Base-by-base conservation (phyloP, 2,888 invertebrate species). In the Schrankia costaestrigalis region DNA sequence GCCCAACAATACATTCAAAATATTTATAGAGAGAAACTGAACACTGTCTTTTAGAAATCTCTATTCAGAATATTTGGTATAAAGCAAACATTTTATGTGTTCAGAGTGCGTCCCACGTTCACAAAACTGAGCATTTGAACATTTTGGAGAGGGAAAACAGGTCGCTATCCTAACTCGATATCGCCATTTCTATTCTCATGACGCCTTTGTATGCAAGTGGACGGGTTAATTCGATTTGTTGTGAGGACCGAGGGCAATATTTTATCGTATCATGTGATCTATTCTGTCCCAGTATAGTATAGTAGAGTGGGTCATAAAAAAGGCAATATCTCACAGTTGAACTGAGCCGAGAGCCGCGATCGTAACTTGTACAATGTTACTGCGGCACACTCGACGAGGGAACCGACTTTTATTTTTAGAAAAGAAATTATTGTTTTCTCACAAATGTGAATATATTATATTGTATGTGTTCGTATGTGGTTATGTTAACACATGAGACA, bases 221-320 rank as follows among this genome's bases (percentile, higher is more conserved):
- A 86, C 83, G 86, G 85, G 83, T 85, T 86, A 86, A 87, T 82
- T 85, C 86, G 77, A 86, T 86, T 87, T 85, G 78, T 73, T 72
- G 67, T 65, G 69, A 77, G 74, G 73, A 76, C 77, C 72, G 76
- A 79, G 79, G 79, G 84, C 80, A 77, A 85, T 86, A 85, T 87
- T 86, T 87, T 85, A 87, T 86, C 78, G 83, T 76, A 86, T 83
- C 83, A 83, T 86, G 85, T 85, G 86, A 86, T 86, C 86, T 85
- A 80, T 85, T 85, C 81, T 85, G 81, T 84, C 78, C 82, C 75
- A 63, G 49, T 55, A 52, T 59, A 78, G 79, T 82, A 82, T 82
- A 83, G 84, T 78, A 80, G 80, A 85, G 85, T 83, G 84, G 78
- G 85, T 69, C 75, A 83, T 87, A 86, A 86, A 87, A 87, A 87